Percentiles rank a stretch among this genome's conserved stretches.
Evolutionary conservation across 2,113 vertebrate species (phyloP).

Genomic region (Peucedramus taeniatus): DNA sequence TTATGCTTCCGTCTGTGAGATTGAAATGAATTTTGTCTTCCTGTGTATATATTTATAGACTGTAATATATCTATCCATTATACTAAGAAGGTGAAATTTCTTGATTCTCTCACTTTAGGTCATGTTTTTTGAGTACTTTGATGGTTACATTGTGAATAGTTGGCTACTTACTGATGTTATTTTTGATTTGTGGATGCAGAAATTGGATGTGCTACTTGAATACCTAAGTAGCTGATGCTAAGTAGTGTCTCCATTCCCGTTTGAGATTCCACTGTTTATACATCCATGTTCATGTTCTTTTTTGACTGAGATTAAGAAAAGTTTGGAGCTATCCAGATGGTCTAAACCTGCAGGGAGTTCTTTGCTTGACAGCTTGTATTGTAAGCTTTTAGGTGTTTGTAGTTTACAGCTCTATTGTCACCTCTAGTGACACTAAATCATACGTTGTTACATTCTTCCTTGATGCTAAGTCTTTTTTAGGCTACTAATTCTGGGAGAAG

Average conservation of each 20-base stretch:
- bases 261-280: neutral
- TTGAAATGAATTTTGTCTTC: neutral
- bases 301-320: neutral
- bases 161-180: neutral
- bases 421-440: constrained; percentile 1
- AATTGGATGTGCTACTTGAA: neutral
- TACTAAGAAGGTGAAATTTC: neutral
- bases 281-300: neutral
- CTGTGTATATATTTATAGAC: constrained; percentile 6
- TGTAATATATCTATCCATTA: neutral
- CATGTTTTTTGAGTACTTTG: neutral
- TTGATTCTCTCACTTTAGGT: neutral
- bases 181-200: neutral
- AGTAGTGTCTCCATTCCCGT: neutral
- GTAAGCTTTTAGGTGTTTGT: constrained; percentile 18
- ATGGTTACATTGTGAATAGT: neutral
- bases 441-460: neutral
- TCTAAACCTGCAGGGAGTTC: constrained; percentile 31
- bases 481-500: neutral
- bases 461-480: neutral
- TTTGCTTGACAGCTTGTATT: constrained; percentile 25
- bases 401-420: constrained; percentile 15
- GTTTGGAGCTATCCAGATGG: constrained; percentile 31
- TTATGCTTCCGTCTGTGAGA: neutral
- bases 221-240: neutral